Evolutionary conservation across 2,888 invertebrate genomes (phyloP), one percentile per base, ranked within the genome.

Genomic region (Eristalis arbustorum): DNA sequence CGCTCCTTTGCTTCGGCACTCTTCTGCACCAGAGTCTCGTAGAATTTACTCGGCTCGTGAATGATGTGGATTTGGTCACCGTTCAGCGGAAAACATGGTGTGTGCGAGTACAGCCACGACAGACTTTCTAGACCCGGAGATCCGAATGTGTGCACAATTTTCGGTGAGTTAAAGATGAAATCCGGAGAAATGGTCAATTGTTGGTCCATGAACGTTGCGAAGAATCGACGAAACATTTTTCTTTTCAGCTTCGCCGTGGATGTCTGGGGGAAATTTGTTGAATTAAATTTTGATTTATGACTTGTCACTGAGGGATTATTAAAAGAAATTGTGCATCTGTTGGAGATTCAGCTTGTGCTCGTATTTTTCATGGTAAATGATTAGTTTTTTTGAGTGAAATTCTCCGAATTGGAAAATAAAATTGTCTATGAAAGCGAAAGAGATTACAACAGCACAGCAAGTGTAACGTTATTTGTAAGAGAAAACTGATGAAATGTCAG

Each of bases 1-100:
- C 98, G 94, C 69, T 93, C 93, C 82, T 94, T 95, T 0, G 98
- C 96, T 73, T 92, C 93, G 72, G 93, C 93, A 90, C 96, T 95
- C 91, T 95, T 95, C 63, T 96, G 94, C 88, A 96, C 92, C 14
- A 98, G 91, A 0, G 94, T 95, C 10, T 95, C 94, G 91, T 98
- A 98, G 92, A 98, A 98, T 83, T 94, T 94, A 68, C 93, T 93
- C 0, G 98, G 98, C 90, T 96, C 96, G 61, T 94, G 94, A 84
- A 98, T 95, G 75, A 98, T 94, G 88, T 94, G 94, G 59, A 98
- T 94, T 94, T 96, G 95, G 4, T 94, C 94, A 8, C 95, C 94
- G 88, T 94, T 94, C n/a, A 96, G 91, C 5, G 96, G 95, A 91
- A 96, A 96, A 92, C 96, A 96, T 42, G 96, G 96, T 57, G 95